Evolutionary conservation across 2,113 vertebrate genomes (phyloP), one percentile per base, ranked within the genome.

Genomic region (Gambusia holbrooki): DNA sequence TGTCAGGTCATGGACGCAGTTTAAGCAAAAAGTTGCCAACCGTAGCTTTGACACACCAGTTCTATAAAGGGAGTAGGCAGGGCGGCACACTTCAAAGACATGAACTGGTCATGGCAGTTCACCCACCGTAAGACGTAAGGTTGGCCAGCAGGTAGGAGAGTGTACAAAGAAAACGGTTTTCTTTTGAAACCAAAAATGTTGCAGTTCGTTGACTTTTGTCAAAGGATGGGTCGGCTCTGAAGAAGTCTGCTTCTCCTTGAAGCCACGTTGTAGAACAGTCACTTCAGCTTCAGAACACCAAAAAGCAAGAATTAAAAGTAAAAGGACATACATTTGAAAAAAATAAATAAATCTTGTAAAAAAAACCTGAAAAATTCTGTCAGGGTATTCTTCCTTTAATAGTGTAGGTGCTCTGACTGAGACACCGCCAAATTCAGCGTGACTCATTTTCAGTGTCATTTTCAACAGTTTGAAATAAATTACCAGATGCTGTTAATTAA

Each of bases 401-500:
- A 64, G 45, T 62, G 37, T 14, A 15, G 7, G 42, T 27, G 5
- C 67, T 62, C 54, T 79, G 70, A 60, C 64, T 79, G 74, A 67
- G 61, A 61, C 9, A 35, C 71, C 17, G 85, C 62, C 70, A 87
- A 74, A 76, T 81, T 82, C 58, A 54, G 73, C 79, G 65, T 80
- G 69, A 84, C 81, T 89, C 73, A 82, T 73, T 89, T 77, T 81
- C 71, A 76, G 84, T 89, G 83, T 88, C 67, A 83, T 91, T 91
- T 89, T 84, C 82, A 86, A 76, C 87, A 72, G 83, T 88, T 92
- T 90, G 83, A 70, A 84, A 90, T 91, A 92, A 91, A n/a, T 89
- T 87, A 90, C 79, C 22, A 62, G 66, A 83, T 65, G 13, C 72
- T 69, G 79, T 89, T 91, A 90, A 92, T 90, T 91, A 88, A 89